Evolutionary conservation across 35 echinoderm and acorn worm species (phyloP).

Genomic region (Amphiura filiformis): DNA sequence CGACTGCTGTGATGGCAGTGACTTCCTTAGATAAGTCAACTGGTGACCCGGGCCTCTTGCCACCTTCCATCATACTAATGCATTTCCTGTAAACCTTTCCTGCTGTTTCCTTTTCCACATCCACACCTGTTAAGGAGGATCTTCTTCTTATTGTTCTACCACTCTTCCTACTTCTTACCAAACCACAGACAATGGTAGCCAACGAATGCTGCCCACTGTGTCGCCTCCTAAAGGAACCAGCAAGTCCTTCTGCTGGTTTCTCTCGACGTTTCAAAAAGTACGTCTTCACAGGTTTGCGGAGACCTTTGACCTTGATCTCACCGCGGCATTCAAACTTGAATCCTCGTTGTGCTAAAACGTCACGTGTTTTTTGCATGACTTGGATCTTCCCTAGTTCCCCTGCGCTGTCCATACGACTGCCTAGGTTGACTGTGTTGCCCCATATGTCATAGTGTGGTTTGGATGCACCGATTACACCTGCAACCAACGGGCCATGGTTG

Average conservation of each 20-base stretch:
- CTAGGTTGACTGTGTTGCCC: conserved; percentile 39
- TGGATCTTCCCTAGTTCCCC: conserved; percentile 1
- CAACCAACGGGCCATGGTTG: conserved; percentile 26
- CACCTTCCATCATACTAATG: neutral
- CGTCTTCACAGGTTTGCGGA: conserved; percentile 15
- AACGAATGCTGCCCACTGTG: conserved; percentile 13
- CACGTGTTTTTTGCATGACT: conserved; percentile 14
- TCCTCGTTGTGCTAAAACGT: conserved; percentile 3
- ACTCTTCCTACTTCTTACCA: conserved; percentile 11
- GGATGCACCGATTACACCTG: conserved; percentile 31
- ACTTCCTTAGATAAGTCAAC: too few relatives aligned
- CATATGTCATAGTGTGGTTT: conserved; percentile 46
- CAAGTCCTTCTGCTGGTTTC: neutral
- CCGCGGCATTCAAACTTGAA: conserved; percentile 25
- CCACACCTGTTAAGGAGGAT: neutral
- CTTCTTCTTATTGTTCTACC: neutral
- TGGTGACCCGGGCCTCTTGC: too few relatives aligned
- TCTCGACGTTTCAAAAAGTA: conserved; percentile 21
- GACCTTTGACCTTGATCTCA: conserved; percentile 17
- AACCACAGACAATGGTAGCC: conserved; percentile 22
- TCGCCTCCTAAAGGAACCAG: neutral
- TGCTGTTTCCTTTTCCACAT: neutral
- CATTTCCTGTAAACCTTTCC: neutral
- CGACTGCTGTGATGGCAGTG: too few relatives aligned
- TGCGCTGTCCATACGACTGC: conserved; percentile 25